These are phyloP conservation scores for Nothocercus julius DNA, from an alignment of 2,113 vertebrate genomes.

Conservation along the genomic window DNA sequence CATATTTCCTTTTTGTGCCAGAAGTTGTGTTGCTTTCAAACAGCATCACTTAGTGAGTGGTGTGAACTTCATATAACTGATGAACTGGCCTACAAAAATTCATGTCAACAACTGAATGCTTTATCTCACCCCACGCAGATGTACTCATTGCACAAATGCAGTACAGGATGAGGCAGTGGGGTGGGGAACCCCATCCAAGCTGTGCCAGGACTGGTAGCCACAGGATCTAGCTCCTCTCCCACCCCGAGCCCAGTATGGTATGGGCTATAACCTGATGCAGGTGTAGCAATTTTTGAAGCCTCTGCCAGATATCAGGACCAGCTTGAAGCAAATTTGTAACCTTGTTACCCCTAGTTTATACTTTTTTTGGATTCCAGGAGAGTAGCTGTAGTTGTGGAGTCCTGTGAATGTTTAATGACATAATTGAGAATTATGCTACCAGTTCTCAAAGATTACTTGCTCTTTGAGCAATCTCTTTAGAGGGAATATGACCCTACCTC, in stretches of 20 bases:
- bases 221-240: neutral
- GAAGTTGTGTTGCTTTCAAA: neutral
- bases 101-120: neutral
- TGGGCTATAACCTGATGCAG: accelerated
- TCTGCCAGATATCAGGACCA: neutral
- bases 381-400: neutral
- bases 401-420: neutral
- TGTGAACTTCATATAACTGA: slow-evolving; percentile 8
- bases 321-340: neutral
- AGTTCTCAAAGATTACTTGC: neutral
- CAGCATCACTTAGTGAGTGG: neutral
- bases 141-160: neutral
- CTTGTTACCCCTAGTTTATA: neutral
- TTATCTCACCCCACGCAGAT: neutral
- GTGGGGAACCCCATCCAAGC: neutral
- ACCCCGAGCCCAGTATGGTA: neutral
- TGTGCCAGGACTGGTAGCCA: neutral
- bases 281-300: neutral
- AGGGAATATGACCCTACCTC: neutral
- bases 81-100: slow-evolving; percentile 34
- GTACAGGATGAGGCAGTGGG: neutral
- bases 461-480: neutral
- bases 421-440: neutral
- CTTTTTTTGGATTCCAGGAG: neutral
- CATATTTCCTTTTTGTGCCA: neutral